Base-by-base conservation (phyloP, 2,888 invertebrate species). In the Anoplius nigerrimus region DNA sequence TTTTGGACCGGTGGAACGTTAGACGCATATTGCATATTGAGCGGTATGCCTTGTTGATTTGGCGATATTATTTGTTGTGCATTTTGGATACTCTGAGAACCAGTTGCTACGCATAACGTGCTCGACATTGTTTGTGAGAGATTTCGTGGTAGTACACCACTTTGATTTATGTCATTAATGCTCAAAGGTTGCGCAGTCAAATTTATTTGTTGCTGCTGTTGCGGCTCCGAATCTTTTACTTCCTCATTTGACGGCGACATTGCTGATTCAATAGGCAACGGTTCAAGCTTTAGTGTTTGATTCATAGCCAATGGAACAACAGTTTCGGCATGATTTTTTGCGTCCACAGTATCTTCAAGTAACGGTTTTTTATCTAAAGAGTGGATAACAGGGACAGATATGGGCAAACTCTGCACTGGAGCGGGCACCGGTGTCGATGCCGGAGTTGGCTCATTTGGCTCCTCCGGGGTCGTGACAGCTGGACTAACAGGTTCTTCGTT, bases 371-470 rank as follows among this genome's bases (percentile, higher is more conserved):
- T 87, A 11, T 87, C 87, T 15, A 86, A 64, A 0, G 84, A 66
- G 51, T 88, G 87, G 61, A 88, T 87, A 1, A 88, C 89, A n/a
- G 89, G 85, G 34, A 88, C 84, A 24, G 87, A 87, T 66, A 88
- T 87, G 5, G 87, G 88, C 60, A 87, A 72, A 51, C 76, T 85
- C 46, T 86, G 85, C 45, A 87, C 82, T 0, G 85, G 80, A 2
- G 83, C 69, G 18, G 84, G 83, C 6, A 86, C 72, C 0, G 88
- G 84, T 3, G 85, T 82, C 5, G 83, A 80, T 11, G 67, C 74
- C 34, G 83, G 83, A 22, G 82, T 82, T 13, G 85, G 76, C 61
- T 84, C 86, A 21, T 82, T 79, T 27, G 82, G 76, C 57, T 86
- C 85, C 63, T 86, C 86, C n/a, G 84, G 84, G 15, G 83, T 82